These are phyloP conservation scores for Patella ulyssiponensis DNA, from an alignment of 2,888 invertebrate species.

Conservation along the genomic window DNA sequence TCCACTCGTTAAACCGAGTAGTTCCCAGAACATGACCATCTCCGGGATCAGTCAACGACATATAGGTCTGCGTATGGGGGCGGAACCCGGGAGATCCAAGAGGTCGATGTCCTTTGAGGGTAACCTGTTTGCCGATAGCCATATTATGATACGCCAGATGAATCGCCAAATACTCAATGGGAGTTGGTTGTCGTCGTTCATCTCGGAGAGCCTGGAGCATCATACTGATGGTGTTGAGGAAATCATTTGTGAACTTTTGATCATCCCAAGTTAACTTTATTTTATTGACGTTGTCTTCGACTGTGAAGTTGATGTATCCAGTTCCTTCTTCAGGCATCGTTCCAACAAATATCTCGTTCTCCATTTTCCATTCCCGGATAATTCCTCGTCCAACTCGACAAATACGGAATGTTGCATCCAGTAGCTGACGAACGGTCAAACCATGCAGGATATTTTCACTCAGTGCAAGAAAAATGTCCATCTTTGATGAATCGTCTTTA, in stretches of 20 bases:
- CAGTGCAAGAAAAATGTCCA: slow-evolving; percentile 23
- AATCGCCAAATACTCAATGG: slow-evolving; percentile 40
- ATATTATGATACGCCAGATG: slow-evolving; percentile 40
- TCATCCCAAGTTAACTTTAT: slow-evolving; percentile 38
- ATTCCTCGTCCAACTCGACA: slow-evolving; percentile 24
- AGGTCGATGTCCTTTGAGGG: slow-evolving; percentile 21
- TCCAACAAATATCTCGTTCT: slow-evolving; percentile 35
- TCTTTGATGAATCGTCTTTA: slow-evolving; percentile 19
- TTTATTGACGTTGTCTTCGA: slow-evolving; percentile 34
- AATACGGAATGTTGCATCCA: slow-evolving; percentile 23
- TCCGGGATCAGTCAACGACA: slow-evolving; percentile 54
- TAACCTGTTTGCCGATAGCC: slow-evolving; percentile 30
- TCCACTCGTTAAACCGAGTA: slow-evolving; percentile 50
- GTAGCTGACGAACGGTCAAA: slow-evolving; percentile 24
- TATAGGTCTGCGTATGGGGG: slow-evolving; percentile 52
- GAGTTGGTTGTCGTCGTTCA: slow-evolving; percentile 39
- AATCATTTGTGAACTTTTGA: slow-evolving; percentile 23
- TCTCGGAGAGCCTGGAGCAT: slow-evolving; percentile 37
- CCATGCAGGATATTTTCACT: slow-evolving; percentile 33
- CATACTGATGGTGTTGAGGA: slow-evolving; percentile 30
- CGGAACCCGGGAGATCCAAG: slow-evolving; percentile 53
- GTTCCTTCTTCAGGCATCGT: slow-evolving; percentile 32
- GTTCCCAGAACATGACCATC: slow-evolving; percentile 55
- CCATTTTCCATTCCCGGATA: slow-evolving; percentile 35
- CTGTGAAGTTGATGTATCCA: slow-evolving; percentile 27